Evolutionary conservation across 53 echinoderm and acorn worm genomes (phyloP), one percentile per base, ranked within the genome.

Genomic region (Echinometra lucunter): DNA sequence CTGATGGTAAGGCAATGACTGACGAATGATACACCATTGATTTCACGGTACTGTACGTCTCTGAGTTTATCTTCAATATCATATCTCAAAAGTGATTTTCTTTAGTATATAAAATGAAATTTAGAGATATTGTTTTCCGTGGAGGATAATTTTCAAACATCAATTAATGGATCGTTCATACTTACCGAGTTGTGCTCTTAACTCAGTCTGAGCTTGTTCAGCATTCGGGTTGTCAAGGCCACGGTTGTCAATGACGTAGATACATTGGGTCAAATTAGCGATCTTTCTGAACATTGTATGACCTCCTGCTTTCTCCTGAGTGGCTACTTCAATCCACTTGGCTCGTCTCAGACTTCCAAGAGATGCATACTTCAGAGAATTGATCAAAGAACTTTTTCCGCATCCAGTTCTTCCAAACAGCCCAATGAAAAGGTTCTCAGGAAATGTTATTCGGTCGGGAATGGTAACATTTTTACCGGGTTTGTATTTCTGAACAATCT

Each of bases 221-320:
- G 57, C 66, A 63, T 57, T 66, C 6, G 81, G 19, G 3, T 42
- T 82, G 5, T 82, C 66, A 16, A 60, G 82, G 16, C 94, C 94
- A 27, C 94, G 82, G 66, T 94, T 94, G 45, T 94, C 94, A 63
- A 94, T 83, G 30, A 83, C 94, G 34, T 28, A 83, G 3, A 94
- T 94, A 5, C 10, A 30, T 9, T 94, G 27, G 15, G 94, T 94
- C 7, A 94, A 9, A 67, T 58, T 37, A 55, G 94, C 94, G 13
- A 83, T 9, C n/a, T 47, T 94, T 58, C 94, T 63, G 85, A 27
- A 66, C 94, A 94, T 94, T 12, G 94, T 94, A 42, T 94, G 94
- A 2, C 94, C 94, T 6, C 94, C 94, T 23, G 67, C 85, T 34
- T 83, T 94, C 47, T 94, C 94, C 45, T 94, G 94, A 4, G 44